Conservation (phyloP, 2,113 vertebrate genomes). For the Nibea albiflora region DNA sequence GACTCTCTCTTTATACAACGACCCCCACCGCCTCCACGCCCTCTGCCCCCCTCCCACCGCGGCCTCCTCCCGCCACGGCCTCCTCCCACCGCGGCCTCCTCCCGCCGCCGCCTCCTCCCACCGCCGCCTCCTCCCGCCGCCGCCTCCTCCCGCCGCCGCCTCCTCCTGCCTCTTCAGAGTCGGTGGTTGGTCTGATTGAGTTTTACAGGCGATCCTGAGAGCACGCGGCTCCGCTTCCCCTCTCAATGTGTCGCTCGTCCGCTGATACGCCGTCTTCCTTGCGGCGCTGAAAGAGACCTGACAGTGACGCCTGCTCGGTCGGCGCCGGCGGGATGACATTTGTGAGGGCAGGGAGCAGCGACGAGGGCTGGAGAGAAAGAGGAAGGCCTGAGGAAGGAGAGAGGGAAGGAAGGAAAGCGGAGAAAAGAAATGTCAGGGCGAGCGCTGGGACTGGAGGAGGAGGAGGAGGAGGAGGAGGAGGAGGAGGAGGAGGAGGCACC, state of each 20-base stretch:
- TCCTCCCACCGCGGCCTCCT: too few relatives aligned
- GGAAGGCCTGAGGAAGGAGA: background rate
- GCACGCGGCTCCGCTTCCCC: background rate
- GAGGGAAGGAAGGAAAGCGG: background rate
- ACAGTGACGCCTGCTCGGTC: constrained; percentile 31
- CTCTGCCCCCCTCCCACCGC: background rate
- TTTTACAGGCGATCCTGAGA: constrained; percentile 13
- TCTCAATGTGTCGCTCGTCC: background rate
- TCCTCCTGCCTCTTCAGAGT: constrained; percentile 14
- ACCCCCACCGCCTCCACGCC: background rate
- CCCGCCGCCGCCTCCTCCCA: too few relatives aligned
- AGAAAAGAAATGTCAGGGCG: constrained; percentile 56
- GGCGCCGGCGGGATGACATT: constrained; percentile 56
- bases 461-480: constrained; percentile 12
- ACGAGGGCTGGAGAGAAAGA: constrained; percentile 30
- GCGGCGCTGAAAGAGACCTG: background rate
- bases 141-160: too few relatives aligned
- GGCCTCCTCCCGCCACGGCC: too few relatives aligned
- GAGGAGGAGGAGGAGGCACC: background rate
- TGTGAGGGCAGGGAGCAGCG: constrained; percentile 45
- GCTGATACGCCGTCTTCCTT: constrained; percentile 22
- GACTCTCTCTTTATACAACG: constrained; percentile 31
- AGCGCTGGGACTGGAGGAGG: constrained; percentile 21
- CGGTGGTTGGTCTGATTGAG: constrained; percentile 46
- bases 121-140: too few relatives aligned